A percentile compares a stretch with the other conserved stretches of the same genome.
phyloP scores from a whole-genome alignment of 2,113 vertebrate species.

The Prochilodus magdalenae region DNA sequence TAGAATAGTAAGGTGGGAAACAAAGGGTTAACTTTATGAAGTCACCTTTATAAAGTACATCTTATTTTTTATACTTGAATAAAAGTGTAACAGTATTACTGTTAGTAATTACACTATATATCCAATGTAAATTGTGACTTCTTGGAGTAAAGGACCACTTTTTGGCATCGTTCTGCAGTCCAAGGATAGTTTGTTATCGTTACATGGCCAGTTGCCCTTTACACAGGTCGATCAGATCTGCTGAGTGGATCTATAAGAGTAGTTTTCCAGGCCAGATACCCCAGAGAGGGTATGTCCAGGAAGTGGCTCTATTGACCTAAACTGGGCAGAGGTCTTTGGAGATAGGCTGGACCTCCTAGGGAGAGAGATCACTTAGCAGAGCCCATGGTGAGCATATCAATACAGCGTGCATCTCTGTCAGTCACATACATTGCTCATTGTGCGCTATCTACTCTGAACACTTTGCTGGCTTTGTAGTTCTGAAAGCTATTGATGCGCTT shows the following conservation, averaged over 20 bases:
- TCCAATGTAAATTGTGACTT: not conserved
- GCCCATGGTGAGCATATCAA: not conserved
- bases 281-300: slow-evolving; percentile 8
- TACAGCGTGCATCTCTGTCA: not conserved
- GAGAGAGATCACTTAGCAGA: not conserved
- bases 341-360: not conserved
- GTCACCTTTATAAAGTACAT: no score
- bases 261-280: slow-evolving; percentile 12
- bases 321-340: slow-evolving; percentile 9
- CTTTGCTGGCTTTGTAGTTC: not conserved
- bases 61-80: no score
- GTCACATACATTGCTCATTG: not conserved
- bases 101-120: no score
- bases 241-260: not conserved
- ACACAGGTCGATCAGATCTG: slow-evolving; percentile 15
- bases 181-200: slow-evolving; percentile 4
- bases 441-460: not conserved
- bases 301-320: slow-evolving; percentile 33
- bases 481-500: not conserved
- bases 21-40: no score
- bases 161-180: not conserved
- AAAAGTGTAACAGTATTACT: no score
- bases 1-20: no score
- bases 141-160: not conserved
- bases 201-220: not conserved